These are phyloP conservation scores for Trichechus manatus DNA, from an alignment of 2,113 vertebrate genomes.

Conservation along the genomic window DNA sequence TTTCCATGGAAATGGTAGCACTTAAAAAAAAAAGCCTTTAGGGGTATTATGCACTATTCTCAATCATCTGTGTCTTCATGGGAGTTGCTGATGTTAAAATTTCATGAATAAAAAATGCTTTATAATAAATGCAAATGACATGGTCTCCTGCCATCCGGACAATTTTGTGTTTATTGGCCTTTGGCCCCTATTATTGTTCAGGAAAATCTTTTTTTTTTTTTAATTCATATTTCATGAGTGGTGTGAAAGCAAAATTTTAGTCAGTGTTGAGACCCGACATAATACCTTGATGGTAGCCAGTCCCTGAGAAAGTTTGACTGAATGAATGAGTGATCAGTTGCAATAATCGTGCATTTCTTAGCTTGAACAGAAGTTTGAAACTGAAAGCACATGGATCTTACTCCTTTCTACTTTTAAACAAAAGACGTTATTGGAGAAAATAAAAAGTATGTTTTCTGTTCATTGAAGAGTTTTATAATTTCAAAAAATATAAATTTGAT, in stretches of 20 bases:
- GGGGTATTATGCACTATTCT: not conserved
- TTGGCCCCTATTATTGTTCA: not conserved
- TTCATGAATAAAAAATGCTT: constrained; percentile 44
- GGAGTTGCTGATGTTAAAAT: constrained; percentile 47
- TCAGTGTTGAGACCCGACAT: not conserved
- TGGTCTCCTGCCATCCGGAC: not conserved
- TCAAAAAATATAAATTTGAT: not conserved
- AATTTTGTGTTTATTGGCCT: not conserved
- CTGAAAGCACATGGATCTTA: not conserved
- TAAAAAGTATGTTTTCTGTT: not conserved
- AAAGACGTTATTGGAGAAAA: not conserved
- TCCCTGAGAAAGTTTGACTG: not conserved
- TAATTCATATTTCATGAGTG: not conserved
- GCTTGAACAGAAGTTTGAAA: constrained; percentile 17
- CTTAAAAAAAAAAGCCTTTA: not conserved
- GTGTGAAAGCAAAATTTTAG: not conserved
- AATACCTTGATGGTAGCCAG: not conserved
- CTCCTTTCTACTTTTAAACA: not conserved
- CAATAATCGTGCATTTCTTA: not conserved
- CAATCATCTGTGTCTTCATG: not conserved
- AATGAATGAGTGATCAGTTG: not conserved
- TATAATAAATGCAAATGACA: constrained; percentile 27
- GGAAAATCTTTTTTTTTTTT: not conserved
- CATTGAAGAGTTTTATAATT: not conserved
- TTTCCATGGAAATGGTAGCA: not conserved